Percentiles rank a stretch among this genome's conserved stretches.
phyloP scores from a whole-genome alignment of 2,888 invertebrate genomes.

The Chaitophorus viminalis region DNA sequence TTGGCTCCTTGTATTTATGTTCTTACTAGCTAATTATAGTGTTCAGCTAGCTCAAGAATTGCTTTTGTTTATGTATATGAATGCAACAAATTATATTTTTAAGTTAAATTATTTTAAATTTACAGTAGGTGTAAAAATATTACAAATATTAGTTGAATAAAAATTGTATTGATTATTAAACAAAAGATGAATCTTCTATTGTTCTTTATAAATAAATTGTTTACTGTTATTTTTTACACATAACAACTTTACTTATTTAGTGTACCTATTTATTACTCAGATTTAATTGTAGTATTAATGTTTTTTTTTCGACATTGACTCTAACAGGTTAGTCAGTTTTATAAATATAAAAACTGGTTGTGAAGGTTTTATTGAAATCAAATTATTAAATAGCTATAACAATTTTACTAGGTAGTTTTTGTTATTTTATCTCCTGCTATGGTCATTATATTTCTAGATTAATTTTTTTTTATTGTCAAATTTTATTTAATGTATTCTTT shows the following conservation, averaged over 20 bases:
- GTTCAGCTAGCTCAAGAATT: background rate
- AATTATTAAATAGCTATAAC: background rate
- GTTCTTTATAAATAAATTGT: too few relatives aligned
- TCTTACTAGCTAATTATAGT: conserved; percentile 20
- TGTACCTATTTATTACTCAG: background rate
- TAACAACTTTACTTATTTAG: too few relatives aligned
- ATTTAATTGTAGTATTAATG: background rate
- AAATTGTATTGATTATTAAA: background rate
- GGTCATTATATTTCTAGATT: background rate
- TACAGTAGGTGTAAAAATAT: too few relatives aligned
- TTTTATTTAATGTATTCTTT: background rate
- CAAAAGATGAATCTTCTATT: background rate
- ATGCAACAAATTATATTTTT: too few relatives aligned
- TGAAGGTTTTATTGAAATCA: conserved; percentile 15
- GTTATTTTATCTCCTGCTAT: background rate
- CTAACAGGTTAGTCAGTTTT: conserved; percentile 22
- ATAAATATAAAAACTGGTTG: background rate
- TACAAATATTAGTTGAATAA: too few relatives aligned
- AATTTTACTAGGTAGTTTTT: background rate
- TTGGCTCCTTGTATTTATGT: background rate
- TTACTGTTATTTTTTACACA: too few relatives aligned
- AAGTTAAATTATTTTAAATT: too few relatives aligned
- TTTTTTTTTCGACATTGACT: conserved; percentile 6
- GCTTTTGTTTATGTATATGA: too few relatives aligned
- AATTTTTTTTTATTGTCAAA: too few relatives aligned